Evolutionary conservation across 2,888 invertebrate genomes (phyloP), one percentile per base, ranked within the genome.

Genomic region (Aelia acuminata): DNA sequence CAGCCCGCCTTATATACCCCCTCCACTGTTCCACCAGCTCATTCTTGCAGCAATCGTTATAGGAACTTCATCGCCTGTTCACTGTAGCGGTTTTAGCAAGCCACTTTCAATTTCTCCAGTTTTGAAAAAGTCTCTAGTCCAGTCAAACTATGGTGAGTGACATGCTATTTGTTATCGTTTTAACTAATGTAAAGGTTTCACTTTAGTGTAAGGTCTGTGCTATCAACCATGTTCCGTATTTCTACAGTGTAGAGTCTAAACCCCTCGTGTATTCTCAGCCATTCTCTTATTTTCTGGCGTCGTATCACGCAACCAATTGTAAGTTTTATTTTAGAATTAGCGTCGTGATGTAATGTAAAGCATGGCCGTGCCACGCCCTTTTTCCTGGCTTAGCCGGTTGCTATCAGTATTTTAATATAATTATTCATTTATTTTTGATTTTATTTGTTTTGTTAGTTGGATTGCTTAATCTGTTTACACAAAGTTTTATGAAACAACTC

Each of bases 1-100:
- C 53, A 22, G 31, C 43, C 22, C n/a, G 11, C 50, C 26, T 57
- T 87, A 87, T 70, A 87, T 87, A 70, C 87, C 87, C 87, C 87
- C 87, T 57, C 87, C 48, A 26, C 47, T n/a, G 43, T 1, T 0
- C 8, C 11, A 0, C 18, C 13, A 20, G 20, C 22, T 63, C 87
- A 87, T 70, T 87, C 87, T 87, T 63, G 70, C 87, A 39, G 43
- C n/a, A 31, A 63, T 63, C 70, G 87, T 63, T 48, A 63, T 47
- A 63, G 70, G 63, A 63, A 47, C 63, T 47, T 63, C 87, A 63
- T 87, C 70, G 70, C 47, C 35, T 39, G 87, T 63, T 47, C 87
- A 43, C 87, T 43, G 22, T 47, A 80, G n/a, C 80, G 80, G 80
- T 80, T 80, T 26, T 85, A 63, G 70, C 87, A 63, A 63, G 57